Conservation (phyloP, 2,113 vertebrate genomes). For the Hippopotamus amphibius region DNA sequence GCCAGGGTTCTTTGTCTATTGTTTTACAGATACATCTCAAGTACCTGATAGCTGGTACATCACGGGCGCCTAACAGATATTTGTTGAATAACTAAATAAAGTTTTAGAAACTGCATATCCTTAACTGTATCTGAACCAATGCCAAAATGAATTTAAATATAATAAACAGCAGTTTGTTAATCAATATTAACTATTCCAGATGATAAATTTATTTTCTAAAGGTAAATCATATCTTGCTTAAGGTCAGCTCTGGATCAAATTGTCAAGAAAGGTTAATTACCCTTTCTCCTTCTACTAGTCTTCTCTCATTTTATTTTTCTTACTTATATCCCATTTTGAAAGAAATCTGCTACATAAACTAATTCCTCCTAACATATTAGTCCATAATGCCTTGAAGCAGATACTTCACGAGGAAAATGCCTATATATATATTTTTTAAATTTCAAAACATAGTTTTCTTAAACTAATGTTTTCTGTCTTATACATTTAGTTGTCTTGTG, state of each 20-base stretch:
- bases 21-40: not conserved
- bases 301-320: not conserved
- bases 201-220: constrained; percentile 16
- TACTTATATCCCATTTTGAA: not conserved
- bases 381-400: not conserved
- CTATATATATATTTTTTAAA: not conserved
- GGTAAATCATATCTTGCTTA: not conserved
- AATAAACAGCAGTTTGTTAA: not conserved
- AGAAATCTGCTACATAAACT: not conserved
- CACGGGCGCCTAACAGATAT: not conserved
- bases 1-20: not conserved
- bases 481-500: not conserved
- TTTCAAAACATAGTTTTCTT: not conserved
- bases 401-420: constrained; percentile 4
- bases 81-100: not conserved
- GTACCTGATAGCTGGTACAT: not conserved
- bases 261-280: not conserved
- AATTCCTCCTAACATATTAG: not conserved
- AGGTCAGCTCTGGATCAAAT: not conserved
- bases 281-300: not conserved
- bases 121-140: not conserved
- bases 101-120: not conserved
- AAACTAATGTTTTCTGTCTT: not conserved
- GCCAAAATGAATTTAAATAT: not conserved
- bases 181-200: not conserved